A percentile compares a stretch with the other conserved stretches of the same genome.
Conservation (phyloP, 2,113 vertebrate genomes). For the Centropristis striata region DNA sequence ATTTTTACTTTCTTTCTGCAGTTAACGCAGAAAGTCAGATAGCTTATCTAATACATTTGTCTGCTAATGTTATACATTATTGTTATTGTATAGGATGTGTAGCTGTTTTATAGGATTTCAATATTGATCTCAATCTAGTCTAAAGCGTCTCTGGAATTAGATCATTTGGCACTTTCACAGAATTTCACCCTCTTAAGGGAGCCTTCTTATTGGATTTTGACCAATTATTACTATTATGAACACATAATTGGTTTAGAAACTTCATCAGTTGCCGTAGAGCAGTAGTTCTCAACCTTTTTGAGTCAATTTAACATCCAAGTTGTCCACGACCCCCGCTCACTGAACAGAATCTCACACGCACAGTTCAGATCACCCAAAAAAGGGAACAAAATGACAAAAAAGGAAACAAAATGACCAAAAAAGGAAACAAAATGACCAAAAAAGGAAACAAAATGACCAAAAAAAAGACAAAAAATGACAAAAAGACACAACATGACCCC, state of each 20-base stretch:
- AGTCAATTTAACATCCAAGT: too few relatives aligned
- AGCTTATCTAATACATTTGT: neutral
- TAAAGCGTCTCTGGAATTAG: neutral
- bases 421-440: too few relatives aligned
- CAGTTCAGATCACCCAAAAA: too few relatives aligned
- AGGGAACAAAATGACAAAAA: too few relatives aligned
- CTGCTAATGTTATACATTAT: neutral
- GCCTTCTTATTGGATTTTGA: neutral
- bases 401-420: too few relatives aligned
- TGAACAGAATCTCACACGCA: too few relatives aligned
- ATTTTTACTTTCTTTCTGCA: neutral
- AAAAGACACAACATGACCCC: too few relatives aligned
- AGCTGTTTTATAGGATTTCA: neutral
- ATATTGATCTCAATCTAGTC: neutral
- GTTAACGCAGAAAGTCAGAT: neutral
- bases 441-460: too few relatives aligned
- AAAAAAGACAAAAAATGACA: too few relatives aligned
- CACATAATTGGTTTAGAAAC: conserved; percentile 9
- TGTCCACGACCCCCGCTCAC: too few relatives aligned
- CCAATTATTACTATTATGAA: conserved; percentile 3
- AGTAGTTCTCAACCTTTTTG: too few relatives aligned
- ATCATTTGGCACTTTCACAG: neutral
- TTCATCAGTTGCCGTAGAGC: neutral
- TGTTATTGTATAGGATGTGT: neutral
- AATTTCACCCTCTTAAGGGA: neutral